Conservation (phyloP, 2,888 invertebrate genomes). For the Rhorus exstirpatorius region DNA sequence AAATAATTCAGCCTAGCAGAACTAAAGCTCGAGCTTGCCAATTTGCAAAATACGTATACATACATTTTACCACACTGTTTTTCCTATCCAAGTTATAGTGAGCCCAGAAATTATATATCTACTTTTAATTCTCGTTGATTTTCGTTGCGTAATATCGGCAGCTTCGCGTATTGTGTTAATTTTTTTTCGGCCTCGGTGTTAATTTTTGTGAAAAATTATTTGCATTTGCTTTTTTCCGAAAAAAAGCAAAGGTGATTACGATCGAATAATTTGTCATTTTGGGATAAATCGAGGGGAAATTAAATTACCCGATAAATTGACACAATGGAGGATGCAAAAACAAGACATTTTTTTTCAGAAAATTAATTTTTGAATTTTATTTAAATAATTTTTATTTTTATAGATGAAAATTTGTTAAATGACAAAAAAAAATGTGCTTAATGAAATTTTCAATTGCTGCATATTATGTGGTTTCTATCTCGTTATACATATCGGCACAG, state of each 20-base stretch:
- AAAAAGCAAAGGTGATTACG: no score
- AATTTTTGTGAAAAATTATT: no score
- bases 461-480: neutral
- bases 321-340: no score
- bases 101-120: slow-evolving; percentile 11
- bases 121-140: slow-evolving; percentile 18
- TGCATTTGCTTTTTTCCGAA: slow-evolving; percentile 1
- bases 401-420: no score
- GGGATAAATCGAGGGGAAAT: no score
- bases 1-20: slow-evolving; percentile 50
- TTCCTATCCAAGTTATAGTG: neutral
- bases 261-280: no score
- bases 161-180: neutral
- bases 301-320: no score
- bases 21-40: slow-evolving; percentile 57
- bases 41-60: slow-evolving; percentile 39
- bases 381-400: no score
- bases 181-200: neutral
- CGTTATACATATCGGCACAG: slow-evolving; percentile 8
- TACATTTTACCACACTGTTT: slow-evolving; percentile 26
- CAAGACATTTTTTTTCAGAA: no score
- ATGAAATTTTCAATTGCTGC: slow-evolving; percentile 18
- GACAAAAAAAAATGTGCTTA: slow-evolving; percentile 11
- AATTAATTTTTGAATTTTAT: no score
- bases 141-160: slow-evolving; percentile 3